Conservation (phyloP, 2,888 invertebrate species). For the Meganola albula region DNA sequence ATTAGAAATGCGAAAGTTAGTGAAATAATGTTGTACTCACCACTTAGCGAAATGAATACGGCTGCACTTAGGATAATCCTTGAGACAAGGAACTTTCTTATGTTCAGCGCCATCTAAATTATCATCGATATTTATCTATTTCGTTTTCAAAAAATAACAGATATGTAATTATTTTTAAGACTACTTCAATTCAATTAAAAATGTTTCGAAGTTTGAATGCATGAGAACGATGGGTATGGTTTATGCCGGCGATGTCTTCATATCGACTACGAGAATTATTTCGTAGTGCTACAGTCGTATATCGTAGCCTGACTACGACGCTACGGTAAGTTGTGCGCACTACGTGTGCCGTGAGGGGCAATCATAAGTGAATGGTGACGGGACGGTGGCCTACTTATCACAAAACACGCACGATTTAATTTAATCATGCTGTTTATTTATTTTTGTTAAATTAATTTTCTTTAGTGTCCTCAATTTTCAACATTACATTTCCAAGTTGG, state of each 20-base stretch:
- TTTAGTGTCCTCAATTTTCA: too few relatives aligned
- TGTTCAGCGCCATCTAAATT: constrained; percentile 44
- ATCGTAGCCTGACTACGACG: constrained; percentile 22
- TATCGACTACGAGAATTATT: constrained; percentile 30
- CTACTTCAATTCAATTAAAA: too few relatives aligned
- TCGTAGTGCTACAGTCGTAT: constrained; percentile 18
- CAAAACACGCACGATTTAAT: too few relatives aligned
- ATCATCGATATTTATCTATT: constrained; percentile 24
- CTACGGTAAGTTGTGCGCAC: constrained; percentile 27
- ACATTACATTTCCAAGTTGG: too few relatives aligned
- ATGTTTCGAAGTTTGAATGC: too few relatives aligned
- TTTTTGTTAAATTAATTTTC: too few relatives aligned
- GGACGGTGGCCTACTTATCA: too few relatives aligned
- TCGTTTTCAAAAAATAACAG: not conserved
- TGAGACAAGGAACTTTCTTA: constrained; percentile 35
- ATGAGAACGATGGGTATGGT: constrained; percentile 14
- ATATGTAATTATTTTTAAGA: not conserved
- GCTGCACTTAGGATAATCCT: constrained; percentile 38
- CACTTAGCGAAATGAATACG: constrained; percentile 61
- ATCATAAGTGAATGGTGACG: constrained; percentile 14
- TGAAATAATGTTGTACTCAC: constrained; percentile 54
- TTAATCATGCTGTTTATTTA: too few relatives aligned
- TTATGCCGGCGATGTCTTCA: constrained; percentile 30
- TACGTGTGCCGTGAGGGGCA: constrained; percentile 10
- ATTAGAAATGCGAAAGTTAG: constrained; percentile 36